Percentiles rank a stretch among this genome's conserved stretches.
Evolutionary conservation across 2,113 vertebrate species (phyloP).

Genomic region (Craseonycteris thonglongyai): DNA sequence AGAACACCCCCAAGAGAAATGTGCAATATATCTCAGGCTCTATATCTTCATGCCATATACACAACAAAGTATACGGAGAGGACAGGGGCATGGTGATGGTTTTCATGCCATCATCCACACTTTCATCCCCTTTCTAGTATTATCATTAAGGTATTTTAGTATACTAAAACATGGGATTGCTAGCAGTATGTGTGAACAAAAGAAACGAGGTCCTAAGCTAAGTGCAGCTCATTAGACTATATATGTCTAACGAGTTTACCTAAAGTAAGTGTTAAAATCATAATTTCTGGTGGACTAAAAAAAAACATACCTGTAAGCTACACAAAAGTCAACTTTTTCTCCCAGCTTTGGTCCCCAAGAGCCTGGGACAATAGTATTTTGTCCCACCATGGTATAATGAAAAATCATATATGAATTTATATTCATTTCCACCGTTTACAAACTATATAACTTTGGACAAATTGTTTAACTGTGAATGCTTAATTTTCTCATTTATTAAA

Average conservation of each 20-base stretch:
- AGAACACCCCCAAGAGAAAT: not conserved
- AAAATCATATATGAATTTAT: not conserved
- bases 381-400: not conserved
- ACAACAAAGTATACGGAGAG: not conserved
- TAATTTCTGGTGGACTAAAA: not conserved
- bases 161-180: not conserved
- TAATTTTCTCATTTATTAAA: slow-evolving; percentile 7
- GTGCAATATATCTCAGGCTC: not conserved
- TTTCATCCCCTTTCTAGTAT: not conserved
- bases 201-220: not conserved
- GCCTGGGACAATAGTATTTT: not conserved
- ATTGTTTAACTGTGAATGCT: not conserved
- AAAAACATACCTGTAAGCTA: not conserved
- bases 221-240: not conserved
- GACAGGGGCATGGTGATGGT: not conserved
- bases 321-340: not conserved
- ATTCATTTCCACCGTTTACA: not conserved
- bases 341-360: not conserved
- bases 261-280: not conserved
- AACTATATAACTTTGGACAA: not conserved
- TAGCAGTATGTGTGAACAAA: not conserved
- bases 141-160: not conserved
- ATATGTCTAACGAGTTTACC: not conserved
- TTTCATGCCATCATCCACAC: fast-evolving
- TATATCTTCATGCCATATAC: not conserved